phyloP scores from a whole-genome alignment of 2,888 invertebrate species.

The Oligia latruncula region DNA sequence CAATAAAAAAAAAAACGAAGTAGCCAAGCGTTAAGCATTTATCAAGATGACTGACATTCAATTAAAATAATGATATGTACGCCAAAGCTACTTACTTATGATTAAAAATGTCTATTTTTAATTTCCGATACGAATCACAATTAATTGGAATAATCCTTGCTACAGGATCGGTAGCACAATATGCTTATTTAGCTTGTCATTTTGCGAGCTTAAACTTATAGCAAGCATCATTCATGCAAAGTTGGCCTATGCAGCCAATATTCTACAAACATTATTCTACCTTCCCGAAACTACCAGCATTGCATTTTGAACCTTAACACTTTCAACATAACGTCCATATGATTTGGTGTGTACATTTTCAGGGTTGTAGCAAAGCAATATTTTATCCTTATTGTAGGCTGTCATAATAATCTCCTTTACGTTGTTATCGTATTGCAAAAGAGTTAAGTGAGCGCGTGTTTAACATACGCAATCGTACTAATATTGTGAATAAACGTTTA shows the following conservation, averaged over 20 bases:
- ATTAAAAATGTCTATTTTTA: conserved; percentile 53
- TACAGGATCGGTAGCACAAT: conserved; percentile 77
- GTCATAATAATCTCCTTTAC: conserved; percentile 78
- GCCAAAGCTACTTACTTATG: conserved; percentile 31
- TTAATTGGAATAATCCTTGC: conserved; percentile 63
- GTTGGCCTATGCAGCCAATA: conserved; percentile 70
- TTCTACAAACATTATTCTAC: conserved; percentile 48
- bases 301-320: conserved; percentile 51
- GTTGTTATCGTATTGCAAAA: conserved; percentile 71
- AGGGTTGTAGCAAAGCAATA: conserved; percentile 64
- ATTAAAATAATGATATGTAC: conserved; percentile 47
- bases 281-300: conserved; percentile 24
- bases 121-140: conserved; percentile 61
- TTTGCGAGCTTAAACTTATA: conserved; percentile 79
- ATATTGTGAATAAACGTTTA: conserved; percentile 56
- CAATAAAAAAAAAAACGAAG: conserved; percentile 10
- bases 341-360: neutral
- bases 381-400: conserved; percentile 78
- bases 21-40: conserved; percentile 29
- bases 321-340: conserved; percentile 22
- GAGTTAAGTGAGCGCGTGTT: conserved; percentile 69
- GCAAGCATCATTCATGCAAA: conserved; percentile 77
- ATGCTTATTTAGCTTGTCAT: conserved; percentile 78
- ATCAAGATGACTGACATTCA: conserved; percentile 48
- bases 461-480: conserved; percentile 66